Base-by-base conservation (phyloP, 2,888 invertebrate species). In the Diplazon laetatorius region DNA sequence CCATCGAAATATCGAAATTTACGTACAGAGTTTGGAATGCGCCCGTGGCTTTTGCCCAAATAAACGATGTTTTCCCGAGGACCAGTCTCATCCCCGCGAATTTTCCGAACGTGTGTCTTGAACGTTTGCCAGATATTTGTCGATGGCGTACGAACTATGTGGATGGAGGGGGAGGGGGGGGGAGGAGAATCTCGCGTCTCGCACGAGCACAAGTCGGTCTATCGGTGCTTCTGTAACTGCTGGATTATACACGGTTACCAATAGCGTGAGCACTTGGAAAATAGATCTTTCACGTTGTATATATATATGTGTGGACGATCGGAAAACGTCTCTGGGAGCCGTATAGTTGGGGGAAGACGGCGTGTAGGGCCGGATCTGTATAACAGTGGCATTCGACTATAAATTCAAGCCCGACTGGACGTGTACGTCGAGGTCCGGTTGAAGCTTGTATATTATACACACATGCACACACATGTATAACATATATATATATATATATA, bases 41-140 rank as follows among this genome's bases (percentile, higher is more conserved):
- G 37, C 77, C 59, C 39, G 48, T 30, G 22, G 44, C 18, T 60
- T 18, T 68, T n/a, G n/a, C 62, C 9, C 46, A 46, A 68, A 65
- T 65, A 63, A 68, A 52, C 62, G 52, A 39, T 55, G n/a, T 69
- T 18, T 46, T 42, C 18, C 18, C 55, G 39, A 46, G 20, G 39
- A 60, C 48, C 22, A 5, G 30, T 6, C 30, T 42, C 25, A 52
- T n/a, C 14, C 50, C 44, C 57, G 12, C 55, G 69, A n/a, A n/a
- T n/a, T n/a, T 57, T 70, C 69, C 46, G 42, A 76, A 76, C 57
- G 70, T 63, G 63, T 62, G 55, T 42, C 60, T 71, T 63, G 62
- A 72, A 72, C 68, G 72, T 68, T 68, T 68, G 77, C 66, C 72
- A 72, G 68, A 72, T 77, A 77, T 77, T 62, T 72, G 55, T 63